phyloP scores from a whole-genome alignment of 2,797 vertebrate species.

The Brachymystax lenok region DNA sequence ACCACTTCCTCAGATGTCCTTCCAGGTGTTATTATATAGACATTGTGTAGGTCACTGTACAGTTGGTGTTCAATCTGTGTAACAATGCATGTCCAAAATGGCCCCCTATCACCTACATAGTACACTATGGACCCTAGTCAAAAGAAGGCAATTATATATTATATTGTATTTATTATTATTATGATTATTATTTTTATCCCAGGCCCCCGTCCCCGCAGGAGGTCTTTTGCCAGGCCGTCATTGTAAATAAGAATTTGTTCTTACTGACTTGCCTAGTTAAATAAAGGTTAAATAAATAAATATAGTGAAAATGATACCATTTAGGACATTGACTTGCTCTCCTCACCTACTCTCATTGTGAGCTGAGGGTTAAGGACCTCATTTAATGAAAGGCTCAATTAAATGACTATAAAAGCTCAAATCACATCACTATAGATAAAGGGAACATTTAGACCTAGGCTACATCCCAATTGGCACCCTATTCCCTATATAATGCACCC shows the following conservation, averaged over 20 bases:
- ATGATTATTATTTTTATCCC: too few relatives aligned
- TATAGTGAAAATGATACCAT: background rate
- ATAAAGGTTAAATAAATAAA: too few relatives aligned
- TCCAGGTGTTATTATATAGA: background rate
- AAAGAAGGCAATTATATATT: too few relatives aligned
- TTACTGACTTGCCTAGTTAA: too few relatives aligned
- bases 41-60: background rate
- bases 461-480: background rate
- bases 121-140: too few relatives aligned
- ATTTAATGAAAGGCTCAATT: background rate
- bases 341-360: background rate
- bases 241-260: too few relatives aligned
- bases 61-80: background rate
- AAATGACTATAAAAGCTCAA: background rate
- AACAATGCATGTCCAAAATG: too few relatives aligned
- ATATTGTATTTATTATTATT: too few relatives aligned
- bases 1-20: background rate
- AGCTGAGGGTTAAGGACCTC: background rate
- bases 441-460: background rate
- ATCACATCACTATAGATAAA: slow-evolving; percentile 28
- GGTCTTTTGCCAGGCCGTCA: too few relatives aligned
- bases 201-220: too few relatives aligned
- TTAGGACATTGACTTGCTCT: background rate
- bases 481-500: background rate
- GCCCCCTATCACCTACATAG: too few relatives aligned